phyloP scores from a whole-genome alignment of 2,888 invertebrate genomes.

The Drosophila meridionalis region DNA sequence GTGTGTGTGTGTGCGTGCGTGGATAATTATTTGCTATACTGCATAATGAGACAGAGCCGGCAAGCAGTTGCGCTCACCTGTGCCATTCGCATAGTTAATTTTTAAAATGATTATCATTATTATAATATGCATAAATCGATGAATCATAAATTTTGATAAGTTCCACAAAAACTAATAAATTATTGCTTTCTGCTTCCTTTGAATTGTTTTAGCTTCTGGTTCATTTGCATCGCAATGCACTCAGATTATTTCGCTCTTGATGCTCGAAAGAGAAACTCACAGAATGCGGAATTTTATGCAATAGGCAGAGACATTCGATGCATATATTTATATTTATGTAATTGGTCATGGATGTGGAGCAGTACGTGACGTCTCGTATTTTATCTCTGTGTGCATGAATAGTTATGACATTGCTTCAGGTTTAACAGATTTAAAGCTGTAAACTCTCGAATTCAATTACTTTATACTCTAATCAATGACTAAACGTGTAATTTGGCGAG shows the following conservation, averaged over 20 bases:
- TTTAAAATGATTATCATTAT: constrained; percentile 4
- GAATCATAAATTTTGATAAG: constrained; percentile 67
- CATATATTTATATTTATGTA: background rate
- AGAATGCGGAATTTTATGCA: background rate
- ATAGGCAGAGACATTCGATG: background rate
- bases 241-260: background rate
- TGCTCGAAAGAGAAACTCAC: background rate
- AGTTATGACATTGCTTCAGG: background rate
- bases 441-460: no score
- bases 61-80: constrained; percentile 31
- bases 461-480: no score
- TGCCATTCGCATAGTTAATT: constrained; percentile 8
- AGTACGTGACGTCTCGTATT: background rate
- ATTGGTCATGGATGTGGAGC: background rate
- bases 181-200: constrained; percentile 47
- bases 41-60: constrained; percentile 18
- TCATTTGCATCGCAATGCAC: constrained; percentile 22
- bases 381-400: background rate
- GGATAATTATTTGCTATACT: constrained; percentile 38
- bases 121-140: constrained; percentile 58
- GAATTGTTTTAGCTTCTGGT: constrained; percentile 23
- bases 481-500: no score
- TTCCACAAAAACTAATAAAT: constrained; percentile 51
- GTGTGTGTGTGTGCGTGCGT: constrained; percentile 12
- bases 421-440: background rate